Evolutionary conservation across 2,888 invertebrate species (phyloP), one percentile per base, ranked within the genome.

Genomic region (Cynaeus angustus): DNA sequence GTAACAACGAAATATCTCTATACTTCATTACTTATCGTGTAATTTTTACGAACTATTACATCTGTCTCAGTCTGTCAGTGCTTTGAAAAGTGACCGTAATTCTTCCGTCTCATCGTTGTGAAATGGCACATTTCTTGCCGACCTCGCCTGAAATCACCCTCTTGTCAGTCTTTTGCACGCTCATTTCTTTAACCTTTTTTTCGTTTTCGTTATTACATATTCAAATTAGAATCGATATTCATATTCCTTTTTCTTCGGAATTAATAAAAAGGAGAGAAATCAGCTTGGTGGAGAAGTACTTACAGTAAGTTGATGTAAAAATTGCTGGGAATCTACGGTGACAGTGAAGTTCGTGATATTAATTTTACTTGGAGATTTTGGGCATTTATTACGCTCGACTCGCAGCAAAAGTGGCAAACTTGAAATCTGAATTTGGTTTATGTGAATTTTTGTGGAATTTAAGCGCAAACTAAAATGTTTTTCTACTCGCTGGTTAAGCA

Each of bases 11-110:
- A 10, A 50, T 12, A 50, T 50, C 12, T 30, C 30, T 28, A 9
- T 10, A 50, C 16, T 56, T 43, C 43, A 21, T 28, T 41, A 43
- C 14, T 56, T 13, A 43, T 43, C 26, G 38, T 12, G 28, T 9
- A 43, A 56, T 56, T 41, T 55, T 56, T 56, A 12, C 37, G 55
- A 37, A 55, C 14, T 21, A 21, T 21, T 55, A 55, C 55, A 55
- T 55, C 55, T 55, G 55, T 38, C 37, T 55, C 16, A 43, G 26
- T 43, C 43, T 43, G 43, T 56, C 56, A 56, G 9, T 43, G 13
- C 9, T 55, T 55, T 56, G 41, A 43, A 9, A 56, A 56, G 56
- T 56, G 38, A 26, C 21, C 16, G 56, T 56, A 43, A 56, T 56
- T 43, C 28, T 43, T 26, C 56, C 21, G 43, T 56, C 26, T 56